Evolutionary conservation across 2,888 invertebrate genomes (phyloP).

Genomic region (Nebria salina): DNA sequence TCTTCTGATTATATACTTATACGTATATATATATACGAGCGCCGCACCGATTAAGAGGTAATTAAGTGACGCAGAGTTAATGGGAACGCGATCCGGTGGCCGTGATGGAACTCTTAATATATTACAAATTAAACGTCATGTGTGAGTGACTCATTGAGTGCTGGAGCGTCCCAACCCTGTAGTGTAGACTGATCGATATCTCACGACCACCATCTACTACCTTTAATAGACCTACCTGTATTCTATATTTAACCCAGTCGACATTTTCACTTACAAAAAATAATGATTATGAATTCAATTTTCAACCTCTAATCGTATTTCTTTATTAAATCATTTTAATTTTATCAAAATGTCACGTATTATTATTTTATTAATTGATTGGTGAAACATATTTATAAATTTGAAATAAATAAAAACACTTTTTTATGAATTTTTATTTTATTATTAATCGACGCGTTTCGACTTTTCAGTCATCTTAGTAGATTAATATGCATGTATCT

Average conservation of each 20-base stretch:
- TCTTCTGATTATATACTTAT: not conserved
- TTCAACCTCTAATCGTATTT: not conserved
- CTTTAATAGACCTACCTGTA: not conserved
- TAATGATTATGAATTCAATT: not conserved
- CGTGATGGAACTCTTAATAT: constrained; percentile 55
- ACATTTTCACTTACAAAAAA: not conserved
- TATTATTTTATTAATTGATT: no score
- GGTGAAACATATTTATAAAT: no score
- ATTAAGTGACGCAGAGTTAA: constrained; percentile 53
- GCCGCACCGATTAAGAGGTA: constrained; percentile 50
- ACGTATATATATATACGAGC: not conserved
- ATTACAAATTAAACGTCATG: constrained; percentile 54
- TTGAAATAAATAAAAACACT: no score
- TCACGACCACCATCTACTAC: not conserved
- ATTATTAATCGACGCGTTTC: no score
- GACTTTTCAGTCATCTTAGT: no score
- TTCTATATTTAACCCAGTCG: not conserved
- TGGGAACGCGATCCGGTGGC: constrained; percentile 54
- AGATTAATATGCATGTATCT: not conserved
- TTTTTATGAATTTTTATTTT: no score
- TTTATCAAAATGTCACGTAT: no score
- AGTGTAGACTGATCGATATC: not conserved
- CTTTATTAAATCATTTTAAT: no score
- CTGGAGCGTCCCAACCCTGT: constrained; percentile 18
- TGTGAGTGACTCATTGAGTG: constrained; percentile 51